phyloP scores from a whole-genome alignment of 2,888 invertebrate species.

The Tenthredo scrophulariae region DNA sequence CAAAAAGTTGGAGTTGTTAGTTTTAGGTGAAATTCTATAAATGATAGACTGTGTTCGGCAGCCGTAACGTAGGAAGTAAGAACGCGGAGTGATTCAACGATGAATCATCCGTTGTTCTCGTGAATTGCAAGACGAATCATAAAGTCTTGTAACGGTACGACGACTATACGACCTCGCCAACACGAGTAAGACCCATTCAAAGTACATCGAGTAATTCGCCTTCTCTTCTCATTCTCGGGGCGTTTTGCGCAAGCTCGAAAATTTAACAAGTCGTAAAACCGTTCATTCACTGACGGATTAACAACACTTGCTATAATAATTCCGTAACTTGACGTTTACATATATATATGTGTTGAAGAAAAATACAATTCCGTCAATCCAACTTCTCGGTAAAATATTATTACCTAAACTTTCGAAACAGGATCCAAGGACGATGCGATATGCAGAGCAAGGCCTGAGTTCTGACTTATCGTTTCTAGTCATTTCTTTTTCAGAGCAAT shows the following conservation, averaged over 20 bases:
- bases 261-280: not conserved
- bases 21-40: not conserved
- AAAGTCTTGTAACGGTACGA: constrained; percentile 49
- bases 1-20: not conserved
- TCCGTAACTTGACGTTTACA: not conserved
- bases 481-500: not conserved
- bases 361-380: not conserved
- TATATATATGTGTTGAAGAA: not conserved
- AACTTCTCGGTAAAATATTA: not conserved
- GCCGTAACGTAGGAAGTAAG: constrained; percentile 24
- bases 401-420: not conserved
- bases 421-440: not conserved
- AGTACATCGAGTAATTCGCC: constrained; percentile 42
- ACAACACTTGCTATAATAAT: not conserved
- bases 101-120: constrained; percentile 52
- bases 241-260: not conserved
- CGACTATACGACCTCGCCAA: constrained; percentile 42
- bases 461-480: not conserved
- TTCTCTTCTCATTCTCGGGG: not conserved
- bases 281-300: constrained; percentile 5
- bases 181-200: constrained; percentile 44
- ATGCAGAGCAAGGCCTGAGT: not conserved
- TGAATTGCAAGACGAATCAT: constrained; percentile 50
- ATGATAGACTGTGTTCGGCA: constrained; percentile 13
- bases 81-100: constrained; percentile 22